Conservation (phyloP, 1,140 invertebrate genomes). For the Caerostris extrusa region DNA sequence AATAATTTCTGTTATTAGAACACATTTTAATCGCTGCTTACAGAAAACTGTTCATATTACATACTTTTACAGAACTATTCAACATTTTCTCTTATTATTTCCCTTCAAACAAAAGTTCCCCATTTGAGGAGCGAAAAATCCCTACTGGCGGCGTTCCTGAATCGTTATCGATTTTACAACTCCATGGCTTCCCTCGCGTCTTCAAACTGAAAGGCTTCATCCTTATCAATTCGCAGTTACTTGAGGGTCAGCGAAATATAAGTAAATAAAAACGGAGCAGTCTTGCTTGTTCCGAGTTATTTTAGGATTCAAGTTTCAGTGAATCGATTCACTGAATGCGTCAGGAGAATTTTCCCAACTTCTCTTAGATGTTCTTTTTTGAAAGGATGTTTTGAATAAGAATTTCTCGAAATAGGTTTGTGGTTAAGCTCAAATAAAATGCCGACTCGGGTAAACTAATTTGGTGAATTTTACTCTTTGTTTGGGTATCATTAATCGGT, state of each 20-base stretch:
- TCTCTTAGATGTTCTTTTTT: neutral
- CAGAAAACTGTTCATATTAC: too few species aligned
- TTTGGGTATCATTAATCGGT: too few species aligned
- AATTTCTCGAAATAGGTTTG: neutral
- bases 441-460: too few species aligned
- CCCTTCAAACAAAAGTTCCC: neutral
- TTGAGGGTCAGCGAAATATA: neutral
- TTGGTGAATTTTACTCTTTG: neutral
- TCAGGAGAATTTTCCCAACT: neutral
- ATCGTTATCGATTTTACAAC: neutral
- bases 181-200: conserved; percentile 12
- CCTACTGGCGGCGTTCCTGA: neutral
- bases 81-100: neutral
- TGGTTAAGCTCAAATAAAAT: too few species aligned
- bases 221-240: neutral
- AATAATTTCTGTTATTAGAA: too few species aligned
- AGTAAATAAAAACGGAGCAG: neutral
- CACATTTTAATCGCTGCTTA: too few species aligned
- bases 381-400: neutral
- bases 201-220: neutral
- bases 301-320: neutral
- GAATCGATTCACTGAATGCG: neutral
- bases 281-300: neutral
- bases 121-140: neutral
- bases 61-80: neutral